Evolutionary conservation across 2,113 vertebrate species (phyloP).

Genomic region (Sebastes schlegelii): DNA sequence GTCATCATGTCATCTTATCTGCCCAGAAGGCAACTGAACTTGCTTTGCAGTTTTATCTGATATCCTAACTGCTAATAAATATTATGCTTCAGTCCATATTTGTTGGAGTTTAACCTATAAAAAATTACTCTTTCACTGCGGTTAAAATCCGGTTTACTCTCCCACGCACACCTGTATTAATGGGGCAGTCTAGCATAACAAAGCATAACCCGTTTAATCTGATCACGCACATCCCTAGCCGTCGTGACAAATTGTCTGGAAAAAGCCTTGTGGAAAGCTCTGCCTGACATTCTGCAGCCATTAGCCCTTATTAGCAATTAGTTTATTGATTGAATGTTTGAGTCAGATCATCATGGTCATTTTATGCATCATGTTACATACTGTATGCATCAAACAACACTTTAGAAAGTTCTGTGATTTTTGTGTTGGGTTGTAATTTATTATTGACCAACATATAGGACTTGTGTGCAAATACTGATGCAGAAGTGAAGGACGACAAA

Average conservation of each 20-base stretch:
- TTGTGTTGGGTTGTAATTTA: background rate
- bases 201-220: no score
- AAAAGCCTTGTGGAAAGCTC: background rate
- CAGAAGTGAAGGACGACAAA: background rate
- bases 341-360: background rate
- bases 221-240: no score
- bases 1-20: background rate
- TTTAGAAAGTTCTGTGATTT: background rate
- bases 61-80: background rate
- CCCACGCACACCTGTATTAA: no score
- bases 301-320: background rate
- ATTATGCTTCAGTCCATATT: no score
- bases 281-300: background rate
- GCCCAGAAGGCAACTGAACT: background rate
- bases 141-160: no score
- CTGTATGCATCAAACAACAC: background rate
- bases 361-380: background rate
- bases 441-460: background rate
- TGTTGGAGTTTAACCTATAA: no score
- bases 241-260: background rate
- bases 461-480: background rate
- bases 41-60: slow-evolving; percentile 5
- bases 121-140: no score
- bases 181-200: no score
- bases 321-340: background rate